Evolutionary conservation across 2,888 invertebrate genomes (phyloP).

Genomic region (Thalpophila matura): DNA sequence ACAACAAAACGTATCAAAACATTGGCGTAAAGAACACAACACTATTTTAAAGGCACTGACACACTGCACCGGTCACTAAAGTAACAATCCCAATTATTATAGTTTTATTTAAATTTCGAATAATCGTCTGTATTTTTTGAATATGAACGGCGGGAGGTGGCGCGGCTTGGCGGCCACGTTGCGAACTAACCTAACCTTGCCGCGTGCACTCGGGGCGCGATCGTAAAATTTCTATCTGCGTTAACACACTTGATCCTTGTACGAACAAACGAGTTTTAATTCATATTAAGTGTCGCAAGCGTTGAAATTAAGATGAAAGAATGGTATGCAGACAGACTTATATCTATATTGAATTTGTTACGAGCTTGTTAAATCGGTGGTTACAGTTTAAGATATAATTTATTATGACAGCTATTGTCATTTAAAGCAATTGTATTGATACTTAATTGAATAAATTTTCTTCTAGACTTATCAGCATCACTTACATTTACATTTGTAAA

Average conservation of each 20-base stretch:
- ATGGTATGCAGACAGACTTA: constrained; percentile 22
- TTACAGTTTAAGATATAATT: constrained; percentile 10
- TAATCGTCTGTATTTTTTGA: constrained; percentile 61
- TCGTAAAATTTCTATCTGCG: constrained; percentile 73
- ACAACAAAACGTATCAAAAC: constrained; percentile 6
- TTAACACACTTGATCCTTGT: constrained; percentile 81
- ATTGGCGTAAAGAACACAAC: constrained; percentile 19
- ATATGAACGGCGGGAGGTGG: constrained; percentile 77
- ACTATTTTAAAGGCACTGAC: constrained; percentile 25
- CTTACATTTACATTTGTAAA: too few species aligned
- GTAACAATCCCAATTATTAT: constrained; percentile 8
- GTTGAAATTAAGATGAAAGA: constrained; percentile 19
- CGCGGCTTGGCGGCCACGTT: constrained; percentile 87
- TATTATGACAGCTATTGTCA: background rate
- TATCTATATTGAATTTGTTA: constrained; percentile 27
- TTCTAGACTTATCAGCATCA: too few species aligned
- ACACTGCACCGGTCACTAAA: constrained; percentile 38
- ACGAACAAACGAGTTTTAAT: constrained; percentile 58
- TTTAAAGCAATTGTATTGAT: too few species aligned
- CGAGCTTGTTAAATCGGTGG: constrained; percentile 36
- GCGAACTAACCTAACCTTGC: constrained; percentile 89
- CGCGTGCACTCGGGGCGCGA: constrained; percentile 78
- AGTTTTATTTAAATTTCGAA: constrained; percentile 39
- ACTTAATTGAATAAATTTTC: too few species aligned
- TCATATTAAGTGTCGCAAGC: constrained; percentile 13